Evolutionary conservation across 2,113 vertebrate genomes (phyloP), one percentile per base, ranked within the genome.

Genomic region (Mystacornis crossleyi): DNA sequence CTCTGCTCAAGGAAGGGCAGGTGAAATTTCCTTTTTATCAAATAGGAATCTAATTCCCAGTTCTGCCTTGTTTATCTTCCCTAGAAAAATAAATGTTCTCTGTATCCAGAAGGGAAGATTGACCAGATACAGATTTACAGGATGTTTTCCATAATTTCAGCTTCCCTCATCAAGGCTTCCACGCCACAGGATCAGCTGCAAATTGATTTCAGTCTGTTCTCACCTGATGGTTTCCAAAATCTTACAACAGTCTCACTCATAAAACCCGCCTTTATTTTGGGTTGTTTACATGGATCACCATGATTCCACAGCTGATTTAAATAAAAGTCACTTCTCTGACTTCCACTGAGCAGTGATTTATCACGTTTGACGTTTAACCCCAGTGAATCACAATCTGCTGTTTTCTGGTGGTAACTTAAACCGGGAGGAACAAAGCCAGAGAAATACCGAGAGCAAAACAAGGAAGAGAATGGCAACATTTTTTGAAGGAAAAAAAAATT

Each of bases 401-500:
- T 51, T 28, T 62, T 79, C 24, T 66, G 26, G 12, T 57, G 54
- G 25, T 36, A 64, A 54, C 14, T 53, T 45, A 67, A 74, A 72
- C 1, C 1, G 58, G 60, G 24, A 73, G 28, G 8, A 10, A 53
- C 19, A 38, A 89, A 2, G 26, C 18, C 45, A 58, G n/a, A 33
- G 50, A 36, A 53, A 23, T 20, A 31, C 28, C 7, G 18, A 31
- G 12, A 80, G 14, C 9, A 55, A 58, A 86, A 29, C 25, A 33
- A 58, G 18, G 62, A n/a, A 36, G 28, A 10, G 20, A 77, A 23
- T 1, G 10, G 3, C 6, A 53, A 8, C 5, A 3, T 34, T 34
- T 69, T 48, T 40, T 23, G 13, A 57, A 42, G 0, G 0, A 12
- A 48, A 55, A 65, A 47, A 33, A 7, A 40, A 5, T 3, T 7